Conservation (phyloP, 2,113 vertebrate species). For the Camelus dromedarius region DNA sequence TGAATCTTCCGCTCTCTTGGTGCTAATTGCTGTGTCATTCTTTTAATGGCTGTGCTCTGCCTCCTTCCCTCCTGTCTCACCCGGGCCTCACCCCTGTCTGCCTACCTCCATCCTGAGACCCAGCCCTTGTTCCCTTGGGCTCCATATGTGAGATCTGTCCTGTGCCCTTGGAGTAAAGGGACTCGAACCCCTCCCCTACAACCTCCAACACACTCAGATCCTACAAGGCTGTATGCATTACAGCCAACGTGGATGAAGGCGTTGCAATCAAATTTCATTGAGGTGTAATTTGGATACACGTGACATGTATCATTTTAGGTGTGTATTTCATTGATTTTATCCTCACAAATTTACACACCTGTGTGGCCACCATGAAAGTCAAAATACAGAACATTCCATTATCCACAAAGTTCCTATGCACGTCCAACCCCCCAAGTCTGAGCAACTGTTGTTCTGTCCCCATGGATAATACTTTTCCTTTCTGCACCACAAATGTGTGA, state of each 20-base stretch:
- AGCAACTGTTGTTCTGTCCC: too few species aligned
- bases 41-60: too few species aligned
- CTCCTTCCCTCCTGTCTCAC: background rate
- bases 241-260: background rate
- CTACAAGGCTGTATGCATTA: background rate
- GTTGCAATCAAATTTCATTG: background rate
- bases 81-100: background rate
- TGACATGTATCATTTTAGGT: background rate
- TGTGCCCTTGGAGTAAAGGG: background rate
- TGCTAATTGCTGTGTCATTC: too few species aligned
- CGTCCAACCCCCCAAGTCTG: too few species aligned
- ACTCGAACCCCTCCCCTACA: background rate
- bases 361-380: background rate
- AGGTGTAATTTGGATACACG: background rate
- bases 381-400: background rate
- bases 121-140: background rate
- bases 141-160: background rate
- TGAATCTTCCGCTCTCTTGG: too few species aligned
- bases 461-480: too few species aligned
- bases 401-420: too few species aligned
- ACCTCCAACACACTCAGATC: background rate
- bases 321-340: background rate
- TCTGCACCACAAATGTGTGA: too few species aligned
- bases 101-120: background rate
- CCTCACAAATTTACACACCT: background rate